Evolutionary conservation across 2,797 vertebrate species (phyloP), one percentile per base, ranked within the genome.

Genomic region (Neomorphus geoffroyi): DNA sequence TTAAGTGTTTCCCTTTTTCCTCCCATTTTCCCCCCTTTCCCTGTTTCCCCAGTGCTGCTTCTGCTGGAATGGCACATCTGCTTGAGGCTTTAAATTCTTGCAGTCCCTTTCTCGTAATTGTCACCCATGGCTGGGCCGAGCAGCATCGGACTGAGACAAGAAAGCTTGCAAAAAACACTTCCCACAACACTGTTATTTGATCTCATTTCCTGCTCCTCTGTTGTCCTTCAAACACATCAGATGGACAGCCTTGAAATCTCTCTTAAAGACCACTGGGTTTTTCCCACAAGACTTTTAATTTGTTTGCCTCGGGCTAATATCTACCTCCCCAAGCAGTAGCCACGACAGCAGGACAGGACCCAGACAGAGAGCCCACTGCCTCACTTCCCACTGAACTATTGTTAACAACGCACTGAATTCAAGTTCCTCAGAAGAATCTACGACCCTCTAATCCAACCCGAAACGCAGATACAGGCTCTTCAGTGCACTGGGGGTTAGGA

Each of bases 71-170:
- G 6, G 13, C n/a, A 57, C 18, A 16, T 33, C 65, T 78, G 5
- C 37, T 66, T 32, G 13, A 67, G 16, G 37, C 2, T 73, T 4
- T 57, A 39, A 65, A 53, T 21, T 39, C 37, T 5, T 23, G 27
- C 0, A 0, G 13, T 13, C 51, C 19, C 14, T 65, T 64, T 28
- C 37, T 58, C 0, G 1, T n/a, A 45, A 8, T 24, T 35, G 21
- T 28, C 51, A 30, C 17, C 26, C 8, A 1, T 10, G 19, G 23
- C 26, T 18, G 16, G 15, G 45, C 33, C 57, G 16, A 71, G 33
- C 19, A 45, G 14, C 9, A 1, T 0, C 26, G 18, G 32, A 23
- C 32, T 17, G 30, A 27, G 13, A 28, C 18, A 53, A 56, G 48
- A 16, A 65, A 27, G 10, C 10, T 7, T 33, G 13, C 62, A 62